A percentile compares a stretch with the other conserved stretches of the same genome.
phyloP scores from a whole-genome alignment of 1,140 invertebrate species.

The Zaprionus kolodkinae region DNA sequence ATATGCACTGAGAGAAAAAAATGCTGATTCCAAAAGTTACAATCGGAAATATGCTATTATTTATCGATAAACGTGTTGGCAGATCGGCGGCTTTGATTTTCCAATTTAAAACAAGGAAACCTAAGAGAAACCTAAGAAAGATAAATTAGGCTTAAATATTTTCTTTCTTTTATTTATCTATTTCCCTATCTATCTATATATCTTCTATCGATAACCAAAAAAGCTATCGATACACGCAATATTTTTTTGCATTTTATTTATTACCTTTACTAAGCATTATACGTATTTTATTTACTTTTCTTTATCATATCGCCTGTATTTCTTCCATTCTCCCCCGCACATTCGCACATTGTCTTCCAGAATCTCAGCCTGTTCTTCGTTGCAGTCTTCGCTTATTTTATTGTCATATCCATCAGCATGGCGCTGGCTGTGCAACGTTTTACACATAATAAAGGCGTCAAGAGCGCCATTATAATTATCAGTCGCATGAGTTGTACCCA shows the following conservation, averaged over 20 bases:
- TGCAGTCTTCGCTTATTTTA: constrained; percentile 15
- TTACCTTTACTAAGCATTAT: neutral
- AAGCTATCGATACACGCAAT: too few species aligned
- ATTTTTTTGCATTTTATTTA: too few species aligned
- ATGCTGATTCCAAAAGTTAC: neutral
- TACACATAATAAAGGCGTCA: constrained; percentile 81
- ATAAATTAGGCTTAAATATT: too few species aligned
- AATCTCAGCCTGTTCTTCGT: neutral
- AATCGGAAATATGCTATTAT: too few species aligned
- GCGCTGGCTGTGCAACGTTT: constrained; percentile 70
- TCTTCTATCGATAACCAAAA: too few species aligned
- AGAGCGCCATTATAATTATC: constrained; percentile 79
- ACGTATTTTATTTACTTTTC: too few species aligned
- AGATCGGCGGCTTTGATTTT: too few species aligned
- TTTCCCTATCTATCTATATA: too few species aligned
- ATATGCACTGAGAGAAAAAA: neutral
- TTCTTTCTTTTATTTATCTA: too few species aligned
- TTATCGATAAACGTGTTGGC: too few species aligned
- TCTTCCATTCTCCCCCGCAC: neutral
- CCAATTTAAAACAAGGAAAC: too few species aligned
- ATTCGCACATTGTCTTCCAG: neutral
- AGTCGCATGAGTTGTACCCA: constrained; percentile 35
- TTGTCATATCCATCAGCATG: constrained; percentile 65
- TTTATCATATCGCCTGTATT: neutral
- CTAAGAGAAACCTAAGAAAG: too few species aligned